phyloP scores from a whole-genome alignment of 2,888 invertebrate species.

The Drosophila eohydei region DNA sequence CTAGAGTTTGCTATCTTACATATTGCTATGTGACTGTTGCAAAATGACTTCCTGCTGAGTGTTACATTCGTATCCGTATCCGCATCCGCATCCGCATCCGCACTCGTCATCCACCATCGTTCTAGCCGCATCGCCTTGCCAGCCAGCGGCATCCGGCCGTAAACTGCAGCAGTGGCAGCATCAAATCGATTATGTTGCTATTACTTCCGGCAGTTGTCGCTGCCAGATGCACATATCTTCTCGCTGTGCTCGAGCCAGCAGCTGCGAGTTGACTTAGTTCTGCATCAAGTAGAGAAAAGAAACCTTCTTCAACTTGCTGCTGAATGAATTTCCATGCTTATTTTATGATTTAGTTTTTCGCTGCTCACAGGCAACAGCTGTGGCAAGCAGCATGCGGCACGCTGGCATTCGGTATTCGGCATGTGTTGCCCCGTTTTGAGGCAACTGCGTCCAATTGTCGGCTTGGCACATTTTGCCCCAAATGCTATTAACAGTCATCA shows the following conservation, averaged over 20 bases:
- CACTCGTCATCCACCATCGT: not conserved
- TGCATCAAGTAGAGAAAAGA: not conserved
- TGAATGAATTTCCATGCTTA: conserved; percentile 47
- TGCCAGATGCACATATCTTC: conserved; percentile 61
- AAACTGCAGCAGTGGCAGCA: conserved; percentile 64
- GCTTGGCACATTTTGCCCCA: conserved; percentile 13
- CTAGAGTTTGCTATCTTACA: conserved; percentile 18
- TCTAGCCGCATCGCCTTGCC: conserved; percentile 6
- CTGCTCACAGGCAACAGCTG: conserved; percentile 19
- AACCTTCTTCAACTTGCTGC: conserved; percentile 5
- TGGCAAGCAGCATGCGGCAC: conserved; percentile 11
- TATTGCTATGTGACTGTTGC: conserved; percentile 54
- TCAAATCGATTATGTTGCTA: conserved; percentile 79
- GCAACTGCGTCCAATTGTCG: conserved; percentile 25
- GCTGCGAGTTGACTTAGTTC: not conserved
- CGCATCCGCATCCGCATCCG: conserved; percentile 29
- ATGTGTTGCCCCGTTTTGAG: conserved; percentile 4
- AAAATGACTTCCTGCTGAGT: conserved; percentile 71
- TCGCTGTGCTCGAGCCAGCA: not conserved
- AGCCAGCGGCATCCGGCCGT: conserved; percentile 47
- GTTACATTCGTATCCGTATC: conserved; percentile 31
- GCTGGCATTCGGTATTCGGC: not conserved
- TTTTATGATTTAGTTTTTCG: conserved; percentile 54
- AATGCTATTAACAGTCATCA: conserved; percentile 44
- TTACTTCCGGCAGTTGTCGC: conserved; percentile 76